Percentiles rank a stretch among this genome's conserved stretches.
phyloP scores from a whole-genome alignment of 2,113 vertebrate genomes.

The Prinia subflava region DNA sequence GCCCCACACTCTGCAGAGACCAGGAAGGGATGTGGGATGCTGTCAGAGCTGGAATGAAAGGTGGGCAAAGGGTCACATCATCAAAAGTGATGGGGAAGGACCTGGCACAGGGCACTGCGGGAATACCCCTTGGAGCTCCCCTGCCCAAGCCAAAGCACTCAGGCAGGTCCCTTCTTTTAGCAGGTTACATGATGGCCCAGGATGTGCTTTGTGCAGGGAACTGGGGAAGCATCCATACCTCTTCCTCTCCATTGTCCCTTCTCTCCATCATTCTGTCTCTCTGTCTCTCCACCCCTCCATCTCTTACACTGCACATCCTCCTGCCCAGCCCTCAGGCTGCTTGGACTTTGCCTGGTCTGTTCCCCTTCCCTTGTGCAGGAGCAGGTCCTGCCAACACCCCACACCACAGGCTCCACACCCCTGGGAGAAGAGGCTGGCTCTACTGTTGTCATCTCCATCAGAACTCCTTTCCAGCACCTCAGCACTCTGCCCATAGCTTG shows the following conservation, averaged over 20 bases:
- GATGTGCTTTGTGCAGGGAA: background rate
- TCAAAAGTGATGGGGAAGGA: background rate
- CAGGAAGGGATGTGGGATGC: background rate
- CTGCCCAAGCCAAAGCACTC: background rate
- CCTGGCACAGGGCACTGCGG: background rate
- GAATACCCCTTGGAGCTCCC: background rate
- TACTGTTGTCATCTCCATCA: background rate
- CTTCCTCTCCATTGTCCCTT: background rate
- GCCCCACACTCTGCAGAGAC: background rate
- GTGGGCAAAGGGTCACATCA: too few relatives aligned
- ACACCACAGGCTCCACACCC: rapidly evolving
- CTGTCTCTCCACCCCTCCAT: background rate
- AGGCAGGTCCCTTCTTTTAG: background rate
- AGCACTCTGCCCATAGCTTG: background rate
- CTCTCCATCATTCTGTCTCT: background rate
- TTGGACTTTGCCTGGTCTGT: background rate
- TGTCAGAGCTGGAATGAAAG: background rate
- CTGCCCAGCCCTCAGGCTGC: background rate
- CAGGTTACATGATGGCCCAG: background rate
- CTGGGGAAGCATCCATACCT: background rate
- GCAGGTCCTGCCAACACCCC: background rate
- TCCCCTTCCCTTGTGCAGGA: background rate
- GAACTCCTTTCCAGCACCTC: background rate
- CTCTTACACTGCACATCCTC: background rate
- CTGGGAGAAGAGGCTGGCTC: background rate